A percentile compares a stretch with the other conserved stretches of the same genome.
Conservation (phyloP, 92 coral and sea anemone species). For the Epizoanthus rinbou region DNA sequence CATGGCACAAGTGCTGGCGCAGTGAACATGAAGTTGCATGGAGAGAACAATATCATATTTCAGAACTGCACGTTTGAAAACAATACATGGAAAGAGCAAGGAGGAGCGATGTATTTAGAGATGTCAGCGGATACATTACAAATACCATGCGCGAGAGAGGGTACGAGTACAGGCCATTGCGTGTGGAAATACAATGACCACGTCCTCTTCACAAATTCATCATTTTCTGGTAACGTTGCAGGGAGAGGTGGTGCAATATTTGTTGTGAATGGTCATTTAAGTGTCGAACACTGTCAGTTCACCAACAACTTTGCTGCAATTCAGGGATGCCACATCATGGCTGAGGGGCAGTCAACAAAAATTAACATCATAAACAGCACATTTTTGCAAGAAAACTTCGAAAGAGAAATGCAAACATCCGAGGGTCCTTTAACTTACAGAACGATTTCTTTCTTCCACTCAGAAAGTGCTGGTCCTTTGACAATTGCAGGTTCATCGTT, state of each 20-base stretch:
- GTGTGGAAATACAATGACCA: conserved; percentile 29
- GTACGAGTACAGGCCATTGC: neutral
- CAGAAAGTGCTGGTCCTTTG: conserved; percentile 30
- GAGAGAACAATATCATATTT: conserved; percentile 4
- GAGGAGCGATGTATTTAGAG: conserved; percentile 5
- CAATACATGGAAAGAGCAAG: neutral
- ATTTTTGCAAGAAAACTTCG: neutral
- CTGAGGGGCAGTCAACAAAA: neutral
- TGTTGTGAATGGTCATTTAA: neutral
- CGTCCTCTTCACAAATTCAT: conserved; percentile 5
- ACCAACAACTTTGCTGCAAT: conserved; percentile 11
- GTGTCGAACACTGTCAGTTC: conserved; percentile 9
- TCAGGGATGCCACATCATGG: conserved; percentile 25
- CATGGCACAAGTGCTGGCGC: conserved; percentile 2
- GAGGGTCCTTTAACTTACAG: neutral
- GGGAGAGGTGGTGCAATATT: neutral
- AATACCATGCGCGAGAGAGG: neutral
- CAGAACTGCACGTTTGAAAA: conserved; percentile 20
- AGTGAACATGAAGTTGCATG: neutral
- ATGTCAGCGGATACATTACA: conserved; percentile 3
- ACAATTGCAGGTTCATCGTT: conserved; percentile 11
- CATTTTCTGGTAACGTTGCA: conserved; percentile 31
- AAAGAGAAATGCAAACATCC: neutral
- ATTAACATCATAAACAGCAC: neutral
- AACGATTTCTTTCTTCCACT: conserved; percentile 9